Evolutionary conservation across 2,888 invertebrate genomes (phyloP).

Genomic region (Drosophila demipolita): DNA sequence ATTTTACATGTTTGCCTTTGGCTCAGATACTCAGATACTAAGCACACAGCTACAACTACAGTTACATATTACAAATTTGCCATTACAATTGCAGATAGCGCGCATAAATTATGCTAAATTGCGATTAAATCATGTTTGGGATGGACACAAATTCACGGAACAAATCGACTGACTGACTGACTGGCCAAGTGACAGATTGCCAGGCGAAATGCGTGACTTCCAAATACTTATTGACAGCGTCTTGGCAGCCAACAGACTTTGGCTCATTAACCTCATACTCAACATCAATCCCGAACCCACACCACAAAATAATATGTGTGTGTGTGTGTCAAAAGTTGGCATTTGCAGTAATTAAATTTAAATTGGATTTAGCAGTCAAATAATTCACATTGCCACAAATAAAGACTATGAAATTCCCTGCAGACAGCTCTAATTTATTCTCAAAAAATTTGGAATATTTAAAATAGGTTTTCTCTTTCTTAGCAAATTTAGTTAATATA

Average conservation of each 20-base stretch:
- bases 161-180: slow-evolving; percentile 12
- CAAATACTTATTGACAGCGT: slow-evolving; percentile 36
- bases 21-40: background rate
- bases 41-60: slow-evolving; percentile 3
- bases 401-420: background rate
- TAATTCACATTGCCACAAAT: slow-evolving; percentile 11
- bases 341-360: slow-evolving; percentile 75
- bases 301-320: slow-evolving; percentile 5
- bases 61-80: background rate
- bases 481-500: background rate
- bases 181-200: slow-evolving; percentile 32
- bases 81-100: slow-evolving; percentile 17
- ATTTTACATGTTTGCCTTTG: slow-evolving; percentile 23
- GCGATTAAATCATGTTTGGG: slow-evolving; percentile 42
- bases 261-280: slow-evolving; percentile 45
- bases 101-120: slow-evolving; percentile 53
- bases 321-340: slow-evolving; percentile 66
- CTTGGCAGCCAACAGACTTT: slow-evolving; percentile 46
- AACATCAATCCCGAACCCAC: background rate
- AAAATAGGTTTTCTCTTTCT: background rate
- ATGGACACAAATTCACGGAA: slow-evolving; percentile 14
- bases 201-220: slow-evolving; percentile 21
- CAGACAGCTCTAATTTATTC: background rate
- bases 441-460: background rate
- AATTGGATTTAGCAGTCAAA: slow-evolving; percentile 64